Conservation (phyloP, 2,113 vertebrate species). For the Uria aalge region DNA sequence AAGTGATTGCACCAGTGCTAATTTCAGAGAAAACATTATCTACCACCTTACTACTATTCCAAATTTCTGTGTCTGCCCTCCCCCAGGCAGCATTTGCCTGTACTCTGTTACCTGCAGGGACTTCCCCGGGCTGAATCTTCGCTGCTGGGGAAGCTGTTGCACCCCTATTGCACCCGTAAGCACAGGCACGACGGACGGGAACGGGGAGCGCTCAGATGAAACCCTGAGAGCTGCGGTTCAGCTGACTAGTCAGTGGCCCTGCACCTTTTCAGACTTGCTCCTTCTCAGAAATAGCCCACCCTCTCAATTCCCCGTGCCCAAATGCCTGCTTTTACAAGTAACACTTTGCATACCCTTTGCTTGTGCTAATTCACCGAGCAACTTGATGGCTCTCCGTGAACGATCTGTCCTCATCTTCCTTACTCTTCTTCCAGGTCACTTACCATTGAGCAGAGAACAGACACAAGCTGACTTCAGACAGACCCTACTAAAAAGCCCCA, state of each 20-base stretch:
- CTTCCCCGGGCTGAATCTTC: not conserved
- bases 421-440: not conserved
- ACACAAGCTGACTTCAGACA: not conserved
- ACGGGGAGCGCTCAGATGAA: not conserved
- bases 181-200: accelerated
- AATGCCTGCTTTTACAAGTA: not conserved
- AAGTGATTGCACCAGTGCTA: not conserved
- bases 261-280: not conserved
- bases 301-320: not conserved
- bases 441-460: not conserved
- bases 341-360: not conserved
- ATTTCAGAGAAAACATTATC: not conserved
- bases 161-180: accelerated
- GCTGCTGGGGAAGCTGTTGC: not conserved
- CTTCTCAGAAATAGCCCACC: not conserved
- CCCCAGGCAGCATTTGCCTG: not conserved
- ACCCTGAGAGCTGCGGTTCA: not conserved
- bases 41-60: not conserved
- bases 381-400: not conserved
- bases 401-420: not conserved
- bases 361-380: not conserved
- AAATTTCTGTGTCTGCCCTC: not conserved
- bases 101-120: not conserved
- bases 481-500: not conserved
- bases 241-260: not conserved